A percentile compares a stretch with the other conserved stretches of the same genome.
Conservation (phyloP, 2,797 vertebrate genomes). For the Notolepis coatsorum region DNA sequence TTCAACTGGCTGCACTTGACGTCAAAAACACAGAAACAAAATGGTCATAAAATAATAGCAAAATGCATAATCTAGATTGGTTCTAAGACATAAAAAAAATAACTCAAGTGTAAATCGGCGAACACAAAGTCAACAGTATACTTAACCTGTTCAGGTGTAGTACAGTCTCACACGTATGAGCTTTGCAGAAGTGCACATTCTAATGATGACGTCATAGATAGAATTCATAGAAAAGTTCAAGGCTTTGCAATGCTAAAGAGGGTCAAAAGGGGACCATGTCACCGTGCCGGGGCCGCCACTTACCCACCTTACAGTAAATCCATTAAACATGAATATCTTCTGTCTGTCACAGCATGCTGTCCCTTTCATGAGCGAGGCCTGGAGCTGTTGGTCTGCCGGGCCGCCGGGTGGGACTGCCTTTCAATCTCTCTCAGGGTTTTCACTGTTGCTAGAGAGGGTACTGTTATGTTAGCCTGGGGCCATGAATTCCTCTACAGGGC, state of each 20-base stretch:
- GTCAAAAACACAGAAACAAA: neutral
- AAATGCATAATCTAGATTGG: neutral
- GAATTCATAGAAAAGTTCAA: too few species aligned
- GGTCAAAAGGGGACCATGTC: constrained; percentile 14
- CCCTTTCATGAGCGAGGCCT: constrained; percentile 28
- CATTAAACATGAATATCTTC: constrained; percentile 24
- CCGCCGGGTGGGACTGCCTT: constrained; percentile 28
- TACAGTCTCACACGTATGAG: too few species aligned
- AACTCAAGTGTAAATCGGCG: neutral
- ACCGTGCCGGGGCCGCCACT: constrained; percentile 4
- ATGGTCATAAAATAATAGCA: neutral
- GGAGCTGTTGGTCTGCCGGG: constrained; percentile 26
- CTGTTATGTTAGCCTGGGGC: constrained; percentile 79
- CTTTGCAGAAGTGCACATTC: too few species aligned
- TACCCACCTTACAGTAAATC: constrained; percentile 49
- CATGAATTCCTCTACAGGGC: constrained; percentile 77
- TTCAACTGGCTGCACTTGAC: neutral
- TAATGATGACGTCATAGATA: too few species aligned
- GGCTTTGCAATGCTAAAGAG: too few species aligned
- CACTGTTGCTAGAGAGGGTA: constrained; percentile 43
- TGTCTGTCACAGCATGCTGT: constrained; percentile 25
- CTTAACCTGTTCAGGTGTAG: too few species aligned
- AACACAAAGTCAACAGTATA: too few species aligned
- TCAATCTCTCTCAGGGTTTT: constrained; percentile 44
- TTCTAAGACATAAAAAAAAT: too few species aligned